Base-by-base conservation (phyloP, 2,797 vertebrate species). In the Ctenopoma kingsleyae region DNA sequence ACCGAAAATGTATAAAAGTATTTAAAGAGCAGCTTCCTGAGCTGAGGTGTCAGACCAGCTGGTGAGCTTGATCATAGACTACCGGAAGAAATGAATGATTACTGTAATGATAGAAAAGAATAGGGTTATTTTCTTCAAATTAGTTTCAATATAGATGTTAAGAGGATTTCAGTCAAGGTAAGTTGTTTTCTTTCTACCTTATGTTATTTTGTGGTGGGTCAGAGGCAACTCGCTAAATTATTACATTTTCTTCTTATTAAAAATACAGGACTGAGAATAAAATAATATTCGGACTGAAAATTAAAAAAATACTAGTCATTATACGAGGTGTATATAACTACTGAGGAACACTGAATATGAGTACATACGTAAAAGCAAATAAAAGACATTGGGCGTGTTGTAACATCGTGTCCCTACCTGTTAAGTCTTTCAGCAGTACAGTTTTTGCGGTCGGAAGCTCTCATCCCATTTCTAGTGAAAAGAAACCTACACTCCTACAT, bases 401-500 rank as follows among this genome's bases (percentile, higher is more conserved):
- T 1, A 17, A 11, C 0, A 7, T 17, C 17, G 17, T 47, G 30
- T 58, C 40, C 15, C 1, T 5, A 7, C 11, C 3, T 27, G 11
- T 13, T 6, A 19, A 1, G 11, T 5, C 2, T 17, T 36, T 11
- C 8, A 4, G 4, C 5, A 9, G 3, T 8, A 7, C 5, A 17
- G 2, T 13, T 17, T 4, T 13, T 47, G 51, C 41, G 16, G 20
- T 60, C 0, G 6, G 11, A 32, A 30, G 13, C 5, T 9, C 0
- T 20, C 9, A 25, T 52, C 6, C 5, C 1, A 11, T 68, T 87
- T 87, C 43, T 3, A 0, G 13, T 7, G 19, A 86, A 88, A 51
- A 15, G 70, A 89, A 89, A 89, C 83, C 54, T 70, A 57, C 0
- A 3, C 5, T 9, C 17, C 2, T 6, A 8, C 51, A 32, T 38